Base-by-base conservation (phyloP, 92 coral and sea anemone species). In the Palythoa heliodiscus region DNA sequence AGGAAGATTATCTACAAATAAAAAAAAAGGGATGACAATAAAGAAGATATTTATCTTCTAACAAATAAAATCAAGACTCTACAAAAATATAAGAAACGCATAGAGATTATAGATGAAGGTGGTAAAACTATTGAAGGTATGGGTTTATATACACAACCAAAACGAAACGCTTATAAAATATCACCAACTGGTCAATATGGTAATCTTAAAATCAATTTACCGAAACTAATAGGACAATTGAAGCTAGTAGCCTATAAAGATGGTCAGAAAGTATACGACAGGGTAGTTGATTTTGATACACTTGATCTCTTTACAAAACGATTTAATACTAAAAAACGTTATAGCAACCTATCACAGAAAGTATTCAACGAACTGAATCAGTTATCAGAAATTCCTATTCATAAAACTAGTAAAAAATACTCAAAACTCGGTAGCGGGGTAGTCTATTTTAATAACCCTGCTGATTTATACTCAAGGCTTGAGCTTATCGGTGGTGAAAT, bases 101-200 rank as follows among this genome's bases (percentile, higher is more conserved):
- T 70, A 1, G 10, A 10, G 1, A 70, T 35, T 70, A 2, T 70
- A 5, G 25, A 2, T 24, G 48, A 70, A 70, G 75, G 75, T 70
- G 19, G 1, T 1, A 29, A 70, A 7, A 35, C 48, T 29, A 70
- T 70, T 13, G 86, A n/a, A n/a, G n/a, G 86, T 1, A 70, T 11
- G 2, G 89, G 89, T 0, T 20, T 78, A 14, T 87, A 87, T 38
- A 87, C 7, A 25, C 90, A 87, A 72, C 71, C 86, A 57, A 87
- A 87, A 80, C 55, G 82, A 69, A 71, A 87, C 47, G 87, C 86
- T 14, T 60, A 80, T 58, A 61, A 82, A 39, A 88, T 73, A 37
- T 47, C 83, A 22, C 2, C 22, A 40, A 63, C 47, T 0, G 87
- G 83, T 55, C 40, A 15, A 20, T 75, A 88, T 29, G 91, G 87